Conservation (phyloP, 2,113 vertebrate genomes). For the Butastur rufipennis region DNA sequence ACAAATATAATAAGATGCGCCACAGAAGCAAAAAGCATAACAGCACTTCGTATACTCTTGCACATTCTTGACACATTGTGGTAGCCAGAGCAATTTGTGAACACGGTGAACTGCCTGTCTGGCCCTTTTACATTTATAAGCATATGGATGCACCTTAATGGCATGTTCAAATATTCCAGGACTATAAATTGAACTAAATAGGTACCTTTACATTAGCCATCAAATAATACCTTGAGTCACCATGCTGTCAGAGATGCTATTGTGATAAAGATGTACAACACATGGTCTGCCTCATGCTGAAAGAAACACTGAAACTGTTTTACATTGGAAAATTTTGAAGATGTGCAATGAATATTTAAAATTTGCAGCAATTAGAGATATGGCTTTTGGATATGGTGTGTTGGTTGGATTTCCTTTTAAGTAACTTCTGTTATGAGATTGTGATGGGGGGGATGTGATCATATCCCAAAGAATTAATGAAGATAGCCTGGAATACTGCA, state of each 20-base stretch:
- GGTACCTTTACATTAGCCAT: background rate
- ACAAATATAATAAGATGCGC: background rate
- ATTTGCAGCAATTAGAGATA: background rate
- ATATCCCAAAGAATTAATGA: background rate
- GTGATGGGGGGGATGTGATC: background rate
- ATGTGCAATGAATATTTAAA: background rate
- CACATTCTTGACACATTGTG: background rate
- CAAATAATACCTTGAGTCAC: background rate
- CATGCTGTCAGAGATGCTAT: background rate
- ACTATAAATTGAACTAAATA: background rate
- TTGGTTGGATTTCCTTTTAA: background rate
- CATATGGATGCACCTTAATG: background rate
- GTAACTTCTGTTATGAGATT: background rate
- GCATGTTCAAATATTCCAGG: background rate
- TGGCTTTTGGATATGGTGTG: background rate
- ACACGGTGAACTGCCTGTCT: background rate
- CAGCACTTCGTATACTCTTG: background rate
- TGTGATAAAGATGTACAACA: background rate
- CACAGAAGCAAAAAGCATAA: background rate
- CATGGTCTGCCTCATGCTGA: background rate
- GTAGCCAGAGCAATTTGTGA: slow-evolving; percentile 24
- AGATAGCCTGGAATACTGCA: background rate
- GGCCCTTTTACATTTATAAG: slow-evolving; percentile 11
- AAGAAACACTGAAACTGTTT: background rate
- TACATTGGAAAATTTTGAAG: background rate